Conservation (phyloP, 2,797 vertebrate genomes). For the Gambusia yucatana region DNA sequence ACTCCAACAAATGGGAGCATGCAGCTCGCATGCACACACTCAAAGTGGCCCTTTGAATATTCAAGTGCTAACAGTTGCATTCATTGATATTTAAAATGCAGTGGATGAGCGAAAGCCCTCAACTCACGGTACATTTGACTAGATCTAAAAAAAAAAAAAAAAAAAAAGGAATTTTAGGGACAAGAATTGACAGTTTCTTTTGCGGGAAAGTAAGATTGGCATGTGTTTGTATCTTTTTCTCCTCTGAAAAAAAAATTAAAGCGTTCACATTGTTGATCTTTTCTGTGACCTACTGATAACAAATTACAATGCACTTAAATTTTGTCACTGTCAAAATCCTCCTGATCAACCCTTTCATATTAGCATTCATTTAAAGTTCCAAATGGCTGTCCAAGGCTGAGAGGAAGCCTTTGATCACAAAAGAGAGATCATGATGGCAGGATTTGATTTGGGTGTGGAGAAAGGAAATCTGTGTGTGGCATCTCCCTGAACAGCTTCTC, state of each 20-base stretch:
- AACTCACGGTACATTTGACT: slow-evolving; percentile 67
- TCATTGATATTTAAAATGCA: slow-evolving; percentile 83
- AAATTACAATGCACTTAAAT: slow-evolving; percentile 72
- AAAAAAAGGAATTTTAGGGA: slow-evolving; percentile 61
- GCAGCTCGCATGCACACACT: slow-evolving; percentile 79
- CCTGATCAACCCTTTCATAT: slow-evolving; percentile 76
- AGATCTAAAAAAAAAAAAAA: slow-evolving; percentile 62
- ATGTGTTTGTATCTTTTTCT: slow-evolving; percentile 58
- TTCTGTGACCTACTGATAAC: slow-evolving; percentile 71
- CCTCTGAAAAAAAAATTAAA: slow-evolving; percentile 69
- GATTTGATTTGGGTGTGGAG: slow-evolving; percentile 68
- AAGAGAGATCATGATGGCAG: slow-evolving; percentile 74
- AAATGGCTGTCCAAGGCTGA: slow-evolving; percentile 75
- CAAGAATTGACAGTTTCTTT: slow-evolving; percentile 72
- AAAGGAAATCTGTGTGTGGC: slow-evolving; percentile 72
- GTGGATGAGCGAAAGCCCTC: slow-evolving; percentile 70
- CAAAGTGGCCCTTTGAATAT: slow-evolving; percentile 82
- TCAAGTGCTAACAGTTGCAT: slow-evolving; percentile 81
- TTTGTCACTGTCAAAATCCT: slow-evolving; percentile 73
- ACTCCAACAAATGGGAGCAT: slow-evolving; percentile 76
- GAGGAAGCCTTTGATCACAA: slow-evolving; percentile 76
- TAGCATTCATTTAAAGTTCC: slow-evolving; percentile 78
- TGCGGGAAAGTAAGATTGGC: slow-evolving; percentile 60
- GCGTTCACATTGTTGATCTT: slow-evolving; percentile 56
- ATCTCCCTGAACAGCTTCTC: slow-evolving; percentile 74